Base-by-base conservation (phyloP, 92 coral and sea anemone genomes). In the Phenganax subtilis region DNA sequence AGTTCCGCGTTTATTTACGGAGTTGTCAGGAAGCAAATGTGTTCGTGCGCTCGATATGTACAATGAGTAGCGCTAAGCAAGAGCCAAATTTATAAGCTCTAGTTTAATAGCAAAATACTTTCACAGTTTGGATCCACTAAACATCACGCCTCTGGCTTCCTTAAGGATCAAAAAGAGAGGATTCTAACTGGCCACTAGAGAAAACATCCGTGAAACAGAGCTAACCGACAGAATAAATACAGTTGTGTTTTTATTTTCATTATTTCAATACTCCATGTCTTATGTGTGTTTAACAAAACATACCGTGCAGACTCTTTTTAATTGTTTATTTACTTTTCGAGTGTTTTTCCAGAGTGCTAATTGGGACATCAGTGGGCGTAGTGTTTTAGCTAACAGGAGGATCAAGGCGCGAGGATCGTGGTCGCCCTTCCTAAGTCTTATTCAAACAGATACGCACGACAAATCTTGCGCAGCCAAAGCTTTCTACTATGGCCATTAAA, bases 351-450 rank as follows among this genome's bases (percentile, higher is more conserved):
- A 66, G 47, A 2, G 72, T 66, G 72, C 20, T 66, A 66, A 66
- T 66, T 66, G 72, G 47, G 72, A 66, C 47, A 66, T 66, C 72
- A 66, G 72, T 66, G 51, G 12, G 51, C 51, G 72, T 27, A 66
- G 31, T 6, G 8, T 10, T 66, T 66, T 20, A 20, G 25, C 25
- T 20, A 7, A 7, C 7, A 9, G 28, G 7, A 66, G 28, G 31
- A 66, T 66, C 72, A 51, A 37, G 51, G 72, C 72, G 47, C 47
- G 47, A 37, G 47, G 47, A 37, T 29, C 6, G 7, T 29, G 9
- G 72, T 7, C 72, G 72, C 72, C 72, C 72, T 27, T 11, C 12
- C 31, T 66, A 66, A 66, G 72, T 25, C 51, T 66, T 66, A 12
- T 9, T 29, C 72, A 66, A 66, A 66, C 72, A 66, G 10, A 20